Evolutionary conservation across 2,113 vertebrate species (phyloP).

Genomic region (Chrysochloris asiatica): DNA sequence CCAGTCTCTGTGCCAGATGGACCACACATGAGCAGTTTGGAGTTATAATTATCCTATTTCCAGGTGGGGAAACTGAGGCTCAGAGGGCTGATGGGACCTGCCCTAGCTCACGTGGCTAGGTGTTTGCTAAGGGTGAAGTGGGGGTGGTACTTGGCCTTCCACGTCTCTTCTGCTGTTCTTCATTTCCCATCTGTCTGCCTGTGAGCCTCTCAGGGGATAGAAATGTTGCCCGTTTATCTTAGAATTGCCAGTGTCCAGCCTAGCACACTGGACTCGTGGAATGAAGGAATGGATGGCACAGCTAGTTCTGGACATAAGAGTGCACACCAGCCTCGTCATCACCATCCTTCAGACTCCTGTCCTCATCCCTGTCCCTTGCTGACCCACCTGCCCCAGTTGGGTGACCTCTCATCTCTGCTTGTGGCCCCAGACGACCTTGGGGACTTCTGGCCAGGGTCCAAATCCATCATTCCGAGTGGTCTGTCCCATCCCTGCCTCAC

Average conservation of each 20-base stretch:
- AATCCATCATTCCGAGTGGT: background rate
- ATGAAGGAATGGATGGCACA: background rate
- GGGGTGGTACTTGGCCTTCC: background rate
- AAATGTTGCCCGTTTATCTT: background rate
- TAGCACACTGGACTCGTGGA: background rate
- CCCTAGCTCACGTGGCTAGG: background rate
- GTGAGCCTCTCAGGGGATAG: background rate
- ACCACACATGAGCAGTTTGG: background rate
- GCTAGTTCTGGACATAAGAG: background rate
- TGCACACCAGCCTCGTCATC: background rate
- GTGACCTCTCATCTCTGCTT: constrained; percentile 30
- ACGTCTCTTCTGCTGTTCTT: background rate
- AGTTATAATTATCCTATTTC: background rate
- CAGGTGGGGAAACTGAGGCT: background rate
- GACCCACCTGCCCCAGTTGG: background rate
- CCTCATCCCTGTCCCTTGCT: background rate
- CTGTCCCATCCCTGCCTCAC: background rate
- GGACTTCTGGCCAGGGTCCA: background rate
- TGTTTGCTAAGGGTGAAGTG: background rate
- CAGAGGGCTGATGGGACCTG: background rate
- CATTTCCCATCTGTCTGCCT: background rate
- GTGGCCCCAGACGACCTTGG: background rate
- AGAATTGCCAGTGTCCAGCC: background rate
- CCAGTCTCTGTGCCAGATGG: background rate
- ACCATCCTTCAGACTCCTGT: background rate